phyloP scores from a whole-genome alignment of 2,113 vertebrate species.

The Agelaius tricolor region DNA sequence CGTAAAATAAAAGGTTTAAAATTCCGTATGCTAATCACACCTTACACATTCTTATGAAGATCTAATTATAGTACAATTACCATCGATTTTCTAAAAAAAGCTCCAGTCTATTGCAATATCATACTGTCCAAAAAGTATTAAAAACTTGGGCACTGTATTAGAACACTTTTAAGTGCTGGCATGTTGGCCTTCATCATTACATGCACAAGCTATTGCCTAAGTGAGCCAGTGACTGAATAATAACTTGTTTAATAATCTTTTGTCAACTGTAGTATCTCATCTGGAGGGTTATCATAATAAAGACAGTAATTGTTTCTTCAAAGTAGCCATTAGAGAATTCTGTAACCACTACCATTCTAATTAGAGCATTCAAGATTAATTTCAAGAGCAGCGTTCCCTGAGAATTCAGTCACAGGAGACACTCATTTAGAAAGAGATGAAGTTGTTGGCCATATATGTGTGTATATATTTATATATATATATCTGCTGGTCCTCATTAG shows the following conservation, averaged over 20 bases:
- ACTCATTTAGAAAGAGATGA: not conserved
- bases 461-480: not conserved
- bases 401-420: not conserved
- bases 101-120: not conserved
- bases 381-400: not conserved
- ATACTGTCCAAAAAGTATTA: not conserved
- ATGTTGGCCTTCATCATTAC: not conserved
- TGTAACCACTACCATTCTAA: constrained; percentile 14
- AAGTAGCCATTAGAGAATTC: constrained; percentile 35
- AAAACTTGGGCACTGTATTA: not conserved
- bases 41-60: not conserved
- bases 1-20: not conserved
- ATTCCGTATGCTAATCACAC: not conserved
- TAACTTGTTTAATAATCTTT: constrained; percentile 43
- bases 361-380: constrained; percentile 48
- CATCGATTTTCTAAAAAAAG: not conserved
- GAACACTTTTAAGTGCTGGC: not conserved
- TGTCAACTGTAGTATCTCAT: constrained; percentile 34
- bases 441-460: not conserved
- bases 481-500: not conserved
- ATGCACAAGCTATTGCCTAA: not conserved
- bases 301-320: constrained; percentile 44
- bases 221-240: not conserved
- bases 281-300: constrained; percentile 33
- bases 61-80: not conserved